Evolutionary conservation across 2,797 vertebrate species (phyloP).

Genomic region (Glossophaga mutica): DNA sequence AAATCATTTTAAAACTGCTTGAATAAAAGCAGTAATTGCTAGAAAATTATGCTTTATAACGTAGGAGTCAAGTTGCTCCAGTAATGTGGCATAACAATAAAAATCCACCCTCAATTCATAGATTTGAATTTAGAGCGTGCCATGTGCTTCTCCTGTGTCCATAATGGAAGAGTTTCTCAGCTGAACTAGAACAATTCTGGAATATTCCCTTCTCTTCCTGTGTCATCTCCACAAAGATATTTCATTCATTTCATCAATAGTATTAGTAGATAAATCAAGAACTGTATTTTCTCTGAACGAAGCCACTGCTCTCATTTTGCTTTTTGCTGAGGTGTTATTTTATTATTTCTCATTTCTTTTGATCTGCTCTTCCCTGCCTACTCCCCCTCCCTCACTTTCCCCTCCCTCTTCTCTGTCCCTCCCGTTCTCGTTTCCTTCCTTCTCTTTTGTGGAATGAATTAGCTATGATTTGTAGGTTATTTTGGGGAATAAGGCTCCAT

Average conservation of each 20-base stretch:
- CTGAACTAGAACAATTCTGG: background rate
- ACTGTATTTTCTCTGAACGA: background rate
- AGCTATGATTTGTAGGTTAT: constrained; percentile 15
- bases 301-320: background rate
- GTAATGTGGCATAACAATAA: background rate
- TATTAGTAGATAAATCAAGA: background rate
- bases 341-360: constrained; percentile 20
- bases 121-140: background rate
- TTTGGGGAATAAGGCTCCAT: background rate
- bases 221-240: background rate
- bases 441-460: background rate
- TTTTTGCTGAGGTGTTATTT: background rate
- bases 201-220: background rate
- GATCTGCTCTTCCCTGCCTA: background rate
- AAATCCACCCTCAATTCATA: background rate
- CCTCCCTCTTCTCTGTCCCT: background rate
- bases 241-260: background rate
- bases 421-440: background rate
- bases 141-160: background rate
- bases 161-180: background rate
- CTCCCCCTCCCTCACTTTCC: background rate
- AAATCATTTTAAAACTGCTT: background rate
- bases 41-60: background rate
- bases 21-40: background rate
- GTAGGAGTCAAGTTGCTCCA: background rate